Conservation (phyloP, 2,797 vertebrate genomes). For the Chelon labrosus region DNA sequence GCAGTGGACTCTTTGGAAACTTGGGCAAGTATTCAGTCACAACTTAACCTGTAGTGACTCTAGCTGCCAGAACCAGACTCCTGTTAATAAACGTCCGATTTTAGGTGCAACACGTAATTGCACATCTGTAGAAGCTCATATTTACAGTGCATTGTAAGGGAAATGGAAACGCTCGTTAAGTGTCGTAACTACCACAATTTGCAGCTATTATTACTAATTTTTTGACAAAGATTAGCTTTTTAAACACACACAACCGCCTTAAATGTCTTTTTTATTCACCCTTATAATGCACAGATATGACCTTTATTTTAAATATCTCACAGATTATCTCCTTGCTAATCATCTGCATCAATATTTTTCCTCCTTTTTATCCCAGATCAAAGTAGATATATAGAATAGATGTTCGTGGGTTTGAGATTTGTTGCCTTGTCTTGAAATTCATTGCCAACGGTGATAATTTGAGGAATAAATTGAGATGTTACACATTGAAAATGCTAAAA, state of each 20-base stretch:
- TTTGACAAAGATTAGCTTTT: no score
- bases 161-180: not conserved
- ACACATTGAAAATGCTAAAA: not conserved
- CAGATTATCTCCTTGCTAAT: conserved; percentile 37
- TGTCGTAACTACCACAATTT: no score
- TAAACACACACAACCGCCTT: not conserved
- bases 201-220: no score
- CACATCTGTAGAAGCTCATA: not conserved
- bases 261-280: conserved; percentile 6
- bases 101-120: not conserved
- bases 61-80: conserved; percentile 33
- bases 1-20: conserved; percentile 76
- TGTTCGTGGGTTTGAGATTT: not conserved
- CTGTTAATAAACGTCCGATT: conserved; percentile 16
- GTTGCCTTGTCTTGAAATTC: conserved; percentile 33
- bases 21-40: conserved; percentile 80
- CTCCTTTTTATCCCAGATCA: not conserved
- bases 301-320: no score
- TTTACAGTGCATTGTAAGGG: conserved; percentile 26
- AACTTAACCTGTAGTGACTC: conserved; percentile 56
- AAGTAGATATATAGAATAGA: conserved; percentile 23
- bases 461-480: not conserved
- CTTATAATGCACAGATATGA: not conserved
- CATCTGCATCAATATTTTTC: not conserved
- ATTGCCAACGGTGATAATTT: conserved; percentile 38